Evolutionary conservation across 2,797 vertebrate genomes (phyloP), one percentile per base, ranked within the genome.

Genomic region (Brachymystax lenok): DNA sequence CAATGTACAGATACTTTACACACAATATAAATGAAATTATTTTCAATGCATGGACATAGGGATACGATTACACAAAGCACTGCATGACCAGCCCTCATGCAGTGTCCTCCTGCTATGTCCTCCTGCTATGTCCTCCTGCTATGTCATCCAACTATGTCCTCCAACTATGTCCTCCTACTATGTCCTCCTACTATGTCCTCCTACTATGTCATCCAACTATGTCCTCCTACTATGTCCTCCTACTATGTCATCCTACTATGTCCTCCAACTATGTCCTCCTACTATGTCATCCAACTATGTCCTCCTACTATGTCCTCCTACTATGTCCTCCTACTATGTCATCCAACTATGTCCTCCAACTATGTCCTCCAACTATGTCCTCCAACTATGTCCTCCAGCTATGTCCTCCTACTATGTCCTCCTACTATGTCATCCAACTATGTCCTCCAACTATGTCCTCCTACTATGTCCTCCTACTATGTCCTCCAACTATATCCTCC

Each of bases 11-110:
- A 74, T 69, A 76, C 33, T 16, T 21, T 54, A 76, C 35, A 35
- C 33, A 40, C 2, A 8, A 79, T 71, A 50, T 73, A 78, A 79
- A 68, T 80, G 59, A 79, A 82, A 72, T 72, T 46, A 40, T 40
- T 8, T 40, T 7, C 35, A 40, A 40, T 6, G 1, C 8, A 40
- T 40, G 7, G 1, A 40, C 35, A 40, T 40, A 40, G 5, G 7
- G 35, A 40, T 1, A 40, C 35, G 35, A 40, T 61, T 21, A 61
- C n/a, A 21, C 0, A n/a, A 6, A 59, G 56, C 56, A 19, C 52
- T 54, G 52, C 52, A 54, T 54, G 52, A 54, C 17, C 16, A 54
- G 52, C 56, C 59, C 3, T 1, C 10, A 24, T 1, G 24, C 8
- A 12, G 24, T 61, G 0, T 63, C 59, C 21, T 10, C 8, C 10